Conservation (phyloP, 2,797 vertebrate species). For the Sternotherus odoratus region DNA sequence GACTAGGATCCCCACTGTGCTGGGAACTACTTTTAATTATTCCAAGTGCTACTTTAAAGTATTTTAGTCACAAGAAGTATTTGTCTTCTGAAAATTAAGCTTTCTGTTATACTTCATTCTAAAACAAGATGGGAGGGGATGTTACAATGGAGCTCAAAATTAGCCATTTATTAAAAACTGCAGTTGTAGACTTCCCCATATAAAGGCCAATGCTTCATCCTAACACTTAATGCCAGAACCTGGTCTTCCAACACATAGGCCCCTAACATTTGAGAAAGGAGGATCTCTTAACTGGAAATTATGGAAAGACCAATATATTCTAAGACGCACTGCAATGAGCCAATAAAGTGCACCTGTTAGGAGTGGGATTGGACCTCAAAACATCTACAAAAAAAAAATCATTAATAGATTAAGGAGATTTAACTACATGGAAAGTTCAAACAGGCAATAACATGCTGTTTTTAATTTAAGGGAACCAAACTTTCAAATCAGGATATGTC, state of each 20-base stretch:
- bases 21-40: not conserved
- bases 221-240: not conserved
- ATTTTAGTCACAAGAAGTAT: not conserved
- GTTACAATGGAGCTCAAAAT: not conserved
- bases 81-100: not conserved
- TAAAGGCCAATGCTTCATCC: not conserved
- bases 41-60: not conserved
- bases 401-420: not conserved
- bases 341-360: not conserved
- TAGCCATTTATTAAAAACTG: not conserved
- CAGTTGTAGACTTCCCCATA: not conserved
- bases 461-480: not conserved
- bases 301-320: not conserved
- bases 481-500: not conserved
- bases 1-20: not conserved
- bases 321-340: not conserved
- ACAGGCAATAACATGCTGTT: not conserved
- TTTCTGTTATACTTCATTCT: not conserved
- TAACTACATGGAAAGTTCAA: not conserved
- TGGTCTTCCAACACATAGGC: not conserved
- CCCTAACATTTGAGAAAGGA: not conserved
- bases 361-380: not conserved
- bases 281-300: not conserved
- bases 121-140: not conserved
- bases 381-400: not conserved